Evolutionary conservation across 2,888 invertebrate genomes (phyloP).

Genomic region (Myopa tessellatipennis): DNA sequence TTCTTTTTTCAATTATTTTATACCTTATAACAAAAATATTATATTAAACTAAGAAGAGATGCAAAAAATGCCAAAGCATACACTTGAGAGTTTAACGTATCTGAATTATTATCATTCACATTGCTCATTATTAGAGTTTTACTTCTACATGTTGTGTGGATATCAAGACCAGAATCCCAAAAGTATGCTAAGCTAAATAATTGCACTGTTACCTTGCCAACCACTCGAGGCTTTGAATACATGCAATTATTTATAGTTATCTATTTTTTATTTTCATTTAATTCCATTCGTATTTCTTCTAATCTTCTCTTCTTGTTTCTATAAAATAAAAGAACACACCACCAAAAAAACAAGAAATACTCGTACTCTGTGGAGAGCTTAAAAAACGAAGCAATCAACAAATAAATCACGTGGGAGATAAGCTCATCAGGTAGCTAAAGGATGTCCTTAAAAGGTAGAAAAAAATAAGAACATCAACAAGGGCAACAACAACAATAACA

Average conservation of each 20-base stretch:
- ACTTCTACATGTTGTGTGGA: no score
- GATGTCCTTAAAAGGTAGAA: conserved; percentile 24
- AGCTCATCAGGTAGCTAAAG: conserved; percentile 26
- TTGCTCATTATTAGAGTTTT: no score
- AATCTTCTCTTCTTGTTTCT: background rate
- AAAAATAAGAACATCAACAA: background rate
- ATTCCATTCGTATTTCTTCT: conserved; percentile 27
- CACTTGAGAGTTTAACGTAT: no score
- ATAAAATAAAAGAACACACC: background rate
- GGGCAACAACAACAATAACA: background rate
- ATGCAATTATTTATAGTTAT: conserved; percentile 55
- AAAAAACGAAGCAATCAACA: conserved; percentile 37
- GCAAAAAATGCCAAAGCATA: no score
- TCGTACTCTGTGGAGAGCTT: background rate
- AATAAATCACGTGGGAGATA: conserved; percentile 37
- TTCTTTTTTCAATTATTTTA: no score
- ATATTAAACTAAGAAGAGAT: no score
- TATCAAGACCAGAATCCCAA: conserved; percentile 47
- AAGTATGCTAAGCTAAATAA: conserved; percentile 55
- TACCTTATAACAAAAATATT: no score
- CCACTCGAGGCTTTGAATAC: conserved; percentile 49
- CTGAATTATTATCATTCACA: no score
- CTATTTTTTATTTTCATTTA: conserved; percentile 42
- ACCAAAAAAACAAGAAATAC: background rate
- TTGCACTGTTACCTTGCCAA: conserved; percentile 57